Conservation (phyloP, 2,113 vertebrate genomes). For the Tupaia chinensis region DNA sequence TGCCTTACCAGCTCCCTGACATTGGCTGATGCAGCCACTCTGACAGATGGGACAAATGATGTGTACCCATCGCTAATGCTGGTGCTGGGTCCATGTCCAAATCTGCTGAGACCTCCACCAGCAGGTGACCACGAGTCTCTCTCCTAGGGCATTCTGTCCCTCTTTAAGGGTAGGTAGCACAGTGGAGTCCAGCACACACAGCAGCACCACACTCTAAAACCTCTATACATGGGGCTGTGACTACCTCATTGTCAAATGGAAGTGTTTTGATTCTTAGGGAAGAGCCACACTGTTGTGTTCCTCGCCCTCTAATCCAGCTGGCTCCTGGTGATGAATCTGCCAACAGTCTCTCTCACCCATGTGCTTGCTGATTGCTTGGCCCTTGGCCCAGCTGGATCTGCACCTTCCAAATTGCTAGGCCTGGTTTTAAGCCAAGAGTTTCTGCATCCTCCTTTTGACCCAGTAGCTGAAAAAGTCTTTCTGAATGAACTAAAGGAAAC, state of each 20-base stretch:
- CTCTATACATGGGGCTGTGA: conserved; percentile 7
- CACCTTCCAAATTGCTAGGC: not conserved
- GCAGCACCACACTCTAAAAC: not conserved
- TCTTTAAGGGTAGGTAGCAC: not conserved
- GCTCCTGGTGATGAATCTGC: conserved; percentile 60
- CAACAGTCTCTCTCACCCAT: conserved; percentile 62
- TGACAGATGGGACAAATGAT: conserved; percentile 29
- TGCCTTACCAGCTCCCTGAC: not conserved
- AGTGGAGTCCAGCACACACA: not conserved
- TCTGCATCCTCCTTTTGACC: conserved; percentile 51
- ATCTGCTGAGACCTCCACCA: conserved; percentile 3
- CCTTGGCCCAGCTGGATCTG: conserved; percentile 27
- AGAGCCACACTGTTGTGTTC: conserved; percentile 68
- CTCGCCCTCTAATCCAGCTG: conserved; percentile 24
- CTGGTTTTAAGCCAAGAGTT: conserved; percentile 48
- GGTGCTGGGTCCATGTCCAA: not conserved
- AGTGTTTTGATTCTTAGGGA: conserved; percentile 14
- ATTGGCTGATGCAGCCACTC: not conserved
- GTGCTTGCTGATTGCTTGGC: conserved; percentile 50
- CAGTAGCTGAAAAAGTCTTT: conserved; percentile 50
- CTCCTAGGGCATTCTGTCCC: not conserved
- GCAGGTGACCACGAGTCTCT: conserved; percentile 21
- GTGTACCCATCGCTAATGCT: not conserved
- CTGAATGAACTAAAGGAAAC: conserved; percentile 48
- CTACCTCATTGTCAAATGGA: conserved; percentile 33